Conservation (phyloP, 2,888 invertebrate genomes). For the Yponomeuta sedellus region DNA sequence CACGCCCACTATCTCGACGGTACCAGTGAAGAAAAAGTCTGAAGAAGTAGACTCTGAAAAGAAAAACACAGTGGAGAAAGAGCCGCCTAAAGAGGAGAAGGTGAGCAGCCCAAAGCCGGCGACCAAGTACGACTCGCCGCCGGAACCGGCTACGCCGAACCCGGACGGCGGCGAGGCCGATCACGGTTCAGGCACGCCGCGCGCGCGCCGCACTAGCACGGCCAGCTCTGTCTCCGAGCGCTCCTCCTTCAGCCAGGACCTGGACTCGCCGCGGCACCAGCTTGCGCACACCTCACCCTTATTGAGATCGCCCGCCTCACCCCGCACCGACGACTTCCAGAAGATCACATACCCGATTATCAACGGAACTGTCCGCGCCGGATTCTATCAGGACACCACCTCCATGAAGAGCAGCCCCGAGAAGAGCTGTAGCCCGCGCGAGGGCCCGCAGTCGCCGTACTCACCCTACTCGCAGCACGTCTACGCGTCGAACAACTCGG, state of each 20-base stretch:
- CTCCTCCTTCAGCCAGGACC: slow-evolving; percentile 86
- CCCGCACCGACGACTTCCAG: slow-evolving; percentile 82
- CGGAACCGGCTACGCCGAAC: slow-evolving; percentile 53
- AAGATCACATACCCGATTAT: slow-evolving; percentile 83
- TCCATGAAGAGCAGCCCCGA: slow-evolving; percentile 89
- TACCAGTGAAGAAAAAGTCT: slow-evolving; percentile 74
- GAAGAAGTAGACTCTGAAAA: slow-evolving; percentile 72
- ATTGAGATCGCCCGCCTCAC: slow-evolving; percentile 86
- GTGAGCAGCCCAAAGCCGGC: slow-evolving; percentile 46
- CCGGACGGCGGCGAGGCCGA: slow-evolving; percentile 62
- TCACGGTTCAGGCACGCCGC: slow-evolving; percentile 47
- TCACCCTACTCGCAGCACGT: slow-evolving; percentile 68
- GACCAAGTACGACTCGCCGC: slow-evolving; percentile 58
- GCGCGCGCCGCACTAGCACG: slow-evolving; percentile 84
- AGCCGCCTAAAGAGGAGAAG: slow-evolving; percentile 43
- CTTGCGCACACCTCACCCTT: slow-evolving; percentile 85
- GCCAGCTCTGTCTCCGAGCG: slow-evolving; percentile 88
- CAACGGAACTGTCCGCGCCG: slow-evolving; percentile 90
- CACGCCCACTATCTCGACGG: slow-evolving; percentile 65
- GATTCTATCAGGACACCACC: slow-evolving; percentile 93
- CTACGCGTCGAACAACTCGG: slow-evolving; percentile 54
- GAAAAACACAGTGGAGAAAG: slow-evolving; percentile 27
- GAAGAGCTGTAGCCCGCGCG: slow-evolving; percentile 88
- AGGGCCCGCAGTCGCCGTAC: slow-evolving; percentile 77
- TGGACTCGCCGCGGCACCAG: slow-evolving; percentile 84